These are phyloP conservation scores for Oryctes rhinoceros DNA, from an alignment of 1,140 invertebrate genomes.

Conservation along the genomic window DNA sequence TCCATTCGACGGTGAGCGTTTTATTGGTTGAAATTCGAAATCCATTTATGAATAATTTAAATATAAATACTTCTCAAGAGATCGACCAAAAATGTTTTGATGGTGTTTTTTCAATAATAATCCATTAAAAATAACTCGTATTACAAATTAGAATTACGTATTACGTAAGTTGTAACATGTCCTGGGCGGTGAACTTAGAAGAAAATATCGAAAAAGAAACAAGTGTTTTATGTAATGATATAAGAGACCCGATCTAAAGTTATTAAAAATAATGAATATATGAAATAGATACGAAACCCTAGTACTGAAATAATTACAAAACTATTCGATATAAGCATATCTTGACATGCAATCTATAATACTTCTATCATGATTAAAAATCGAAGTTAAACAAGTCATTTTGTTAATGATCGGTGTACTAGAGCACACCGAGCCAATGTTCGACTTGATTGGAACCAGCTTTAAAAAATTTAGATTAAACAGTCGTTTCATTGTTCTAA, in stretches of 20 bases:
- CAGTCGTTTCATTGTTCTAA: background rate
- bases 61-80: background rate
- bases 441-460: background rate
- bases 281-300: background rate
- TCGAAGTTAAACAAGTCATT: constrained; percentile 34
- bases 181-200: background rate
- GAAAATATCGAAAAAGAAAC: background rate
- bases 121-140: constrained; percentile 14
- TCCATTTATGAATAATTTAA: constrained; percentile 13
- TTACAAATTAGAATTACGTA: no score
- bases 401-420: background rate
- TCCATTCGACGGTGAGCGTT: constrained; percentile 50
- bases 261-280: constrained; percentile 30
- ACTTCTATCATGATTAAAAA: constrained; percentile 24
- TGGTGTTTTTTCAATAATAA: background rate
- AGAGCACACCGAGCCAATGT: background rate
- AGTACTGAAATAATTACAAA: constrained; percentile 26
- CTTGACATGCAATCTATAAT: constrained; percentile 32
- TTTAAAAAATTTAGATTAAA: background rate
- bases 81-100: no score
- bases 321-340: constrained; percentile 11
- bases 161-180: no score
- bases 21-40: constrained; percentile 17
- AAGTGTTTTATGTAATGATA: background rate
- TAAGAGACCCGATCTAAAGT: background rate